These are phyloP conservation scores for Pagrus major DNA, from an alignment of 2,113 vertebrate species.

Conservation along the genomic window DNA sequence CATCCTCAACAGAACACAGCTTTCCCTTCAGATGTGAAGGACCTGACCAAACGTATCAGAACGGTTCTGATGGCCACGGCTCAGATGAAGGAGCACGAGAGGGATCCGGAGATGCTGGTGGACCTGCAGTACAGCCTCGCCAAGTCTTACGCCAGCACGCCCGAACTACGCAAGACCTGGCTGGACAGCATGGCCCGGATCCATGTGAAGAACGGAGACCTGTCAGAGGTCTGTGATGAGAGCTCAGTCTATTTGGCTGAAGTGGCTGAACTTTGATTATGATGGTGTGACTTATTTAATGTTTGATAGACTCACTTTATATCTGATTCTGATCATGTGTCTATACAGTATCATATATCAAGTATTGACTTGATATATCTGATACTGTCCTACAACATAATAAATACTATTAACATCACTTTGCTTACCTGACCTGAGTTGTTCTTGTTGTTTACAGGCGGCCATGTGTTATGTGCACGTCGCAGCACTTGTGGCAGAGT, in stretches of 20 bases:
- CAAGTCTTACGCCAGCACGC: conserved; percentile 98
- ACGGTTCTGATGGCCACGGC: conserved; percentile 98
- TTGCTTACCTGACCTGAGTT: conserved; percentile 18
- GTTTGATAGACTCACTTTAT: neutral
- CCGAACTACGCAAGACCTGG: conserved; percentile 97
- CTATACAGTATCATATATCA: neutral
- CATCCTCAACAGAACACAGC: conserved; percentile 89
- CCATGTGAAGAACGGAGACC: conserved; percentile 97
- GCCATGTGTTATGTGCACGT: conserved; percentile 98
- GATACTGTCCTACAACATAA: neutral
- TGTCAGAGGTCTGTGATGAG: conserved; percentile 89
- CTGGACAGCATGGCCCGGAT: conserved; percentile 99
- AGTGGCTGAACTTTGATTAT: neutral
- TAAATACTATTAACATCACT: neutral
- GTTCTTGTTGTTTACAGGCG: conserved; percentile 83
- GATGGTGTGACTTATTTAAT: neutral
- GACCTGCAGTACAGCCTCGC: conserved; percentile 99
- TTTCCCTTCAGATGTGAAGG: conserved; percentile 97
- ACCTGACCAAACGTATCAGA: conserved; percentile 97
- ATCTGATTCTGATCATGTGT: neutral
- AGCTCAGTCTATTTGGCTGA: neutral
- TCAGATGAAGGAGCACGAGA: conserved; percentile 99
- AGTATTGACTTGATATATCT: neutral
- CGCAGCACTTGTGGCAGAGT: conserved; percentile 95
- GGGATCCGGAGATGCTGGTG: conserved; percentile 98